Evolutionary conservation across 2,888 invertebrate genomes (phyloP), one percentile per base, ranked within the genome.

Genomic region (Parnassius apollo): DNA sequence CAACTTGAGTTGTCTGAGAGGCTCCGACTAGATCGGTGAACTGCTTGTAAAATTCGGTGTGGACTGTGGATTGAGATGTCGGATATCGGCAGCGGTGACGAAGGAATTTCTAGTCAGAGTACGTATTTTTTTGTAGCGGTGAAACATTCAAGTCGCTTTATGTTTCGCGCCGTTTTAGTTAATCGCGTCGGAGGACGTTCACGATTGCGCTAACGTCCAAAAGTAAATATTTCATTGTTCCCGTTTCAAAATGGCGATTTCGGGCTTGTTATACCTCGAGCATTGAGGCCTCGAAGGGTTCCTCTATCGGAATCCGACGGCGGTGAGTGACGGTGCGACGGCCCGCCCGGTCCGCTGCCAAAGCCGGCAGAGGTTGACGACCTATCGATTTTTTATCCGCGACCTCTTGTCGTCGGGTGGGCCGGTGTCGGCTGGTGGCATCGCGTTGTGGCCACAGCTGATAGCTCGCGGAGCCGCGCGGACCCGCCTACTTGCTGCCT

Each of bases 71-170:
- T 92, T 93, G 91, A 87, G 85, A 95, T 95, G 95, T 95, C 95
- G 93, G 95, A 95, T 94, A 94, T 94, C 93, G 95, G 95, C 92
- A 95, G 95, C 92, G 95, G 94, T 87, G 95, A 95, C 94, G 95
- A 95, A 91, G 95, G 94, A 88, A 93, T 94, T 92, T 94, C 94
- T 93, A 94, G 94, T 93, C 94, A 95, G 94, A 95, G 95, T 95
- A 94, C 93, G 95, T 94, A 91, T 86, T 80, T 78, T 81, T 83
- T 83, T 80, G 78, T 75, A 81, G 77, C 75, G 75, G 77, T 71
- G 71, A 74, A 78, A 68, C 69, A 73, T 76, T 76, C 70, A 64
- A 68, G 68, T 71, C 69, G 74, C 72, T 69, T 75, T 66, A 66
- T 66, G 66, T 74, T 77, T 76, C 73, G 77, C 77, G 79, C 77